Base-by-base conservation (phyloP, 2,888 invertebrate genomes). In the Electrophaes corylata region DNA sequence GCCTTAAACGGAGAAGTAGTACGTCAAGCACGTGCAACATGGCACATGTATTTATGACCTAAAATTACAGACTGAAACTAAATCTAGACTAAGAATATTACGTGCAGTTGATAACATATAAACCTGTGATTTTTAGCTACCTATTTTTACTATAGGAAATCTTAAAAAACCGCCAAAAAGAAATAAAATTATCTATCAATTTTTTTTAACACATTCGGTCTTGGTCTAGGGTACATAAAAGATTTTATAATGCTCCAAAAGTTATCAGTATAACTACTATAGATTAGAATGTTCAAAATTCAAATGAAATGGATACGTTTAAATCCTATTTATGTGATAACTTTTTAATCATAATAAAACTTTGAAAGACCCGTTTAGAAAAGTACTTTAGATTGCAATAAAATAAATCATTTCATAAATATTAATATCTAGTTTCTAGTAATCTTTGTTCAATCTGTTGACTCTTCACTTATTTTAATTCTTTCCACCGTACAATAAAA, bases 11-110 rank as follows among this genome's bases (percentile, higher is more conserved):
- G 70, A 76, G 66, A 75, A 70, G 75, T 72, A 68, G 75, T 72
- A 75, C 75, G 75, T 77, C 73, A 82, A 85, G 85, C 83, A 88
- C 89, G 91, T 91, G 91, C 91, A 60, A 71, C 83, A 91, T 91
- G 91, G 91, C 91, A 91, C 91, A 89, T 90, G 86, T 77, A 70
- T 71, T 75, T 75, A 86, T 39, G 81, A 83, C 79, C 86, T 89
- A 88, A 51, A 44, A 51, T 46, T 58, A 60, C 18, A 50, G 51
- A 63, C 57, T 57, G 39, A 43, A 54, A 37, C 51, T 54, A 65
- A 44, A 61, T 43, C 51, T 57, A 62, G 26, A 50, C 23, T 46
- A 45, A 56, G 35, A 47, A 65, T 44, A 20, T n/a, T 35, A 39
- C 1, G 43, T 55, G 35, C 33, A 29, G 12, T 23, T 43, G 0